These are phyloP conservation scores for Xyliphius kryptos DNA, from an alignment of 2,113 vertebrate genomes.

Conservation along the genomic window DNA sequence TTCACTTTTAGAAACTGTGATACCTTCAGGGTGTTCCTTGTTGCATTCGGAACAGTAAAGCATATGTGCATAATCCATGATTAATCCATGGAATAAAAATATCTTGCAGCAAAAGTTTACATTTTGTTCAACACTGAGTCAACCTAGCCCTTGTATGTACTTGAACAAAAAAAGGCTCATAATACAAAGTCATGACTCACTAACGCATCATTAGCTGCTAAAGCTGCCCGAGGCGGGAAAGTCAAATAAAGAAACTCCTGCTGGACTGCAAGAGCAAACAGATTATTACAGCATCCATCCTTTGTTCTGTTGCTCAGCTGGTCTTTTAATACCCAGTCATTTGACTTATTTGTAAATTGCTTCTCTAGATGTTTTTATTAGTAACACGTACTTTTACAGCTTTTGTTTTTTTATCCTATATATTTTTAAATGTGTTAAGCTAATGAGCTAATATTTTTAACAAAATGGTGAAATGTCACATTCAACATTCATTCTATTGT, in stretches of 20 bases:
- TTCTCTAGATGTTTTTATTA: no score
- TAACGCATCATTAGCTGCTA: neutral
- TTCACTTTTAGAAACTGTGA: neutral
- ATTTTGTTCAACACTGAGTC: neutral
- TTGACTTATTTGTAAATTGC: no score
- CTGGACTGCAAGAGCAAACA: constrained; percentile 15
- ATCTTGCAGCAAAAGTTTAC: neutral
- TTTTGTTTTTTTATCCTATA: no score
- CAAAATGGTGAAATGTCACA: no score
- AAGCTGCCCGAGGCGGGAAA: constrained; percentile 2
- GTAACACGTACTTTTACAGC: no score
- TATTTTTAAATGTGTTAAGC: no score
- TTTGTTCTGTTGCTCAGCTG: constrained; percentile 1
- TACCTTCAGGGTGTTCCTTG: neutral
- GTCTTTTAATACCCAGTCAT: neutral
- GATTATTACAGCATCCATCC: constrained; percentile 8
- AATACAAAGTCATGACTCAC: neutral
- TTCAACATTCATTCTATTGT: no score
- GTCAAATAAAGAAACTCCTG: constrained; percentile 6
- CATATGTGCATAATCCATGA: neutral
- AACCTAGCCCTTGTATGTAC: neutral
- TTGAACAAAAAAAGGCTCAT: neutral
- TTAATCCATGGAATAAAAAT: no score
- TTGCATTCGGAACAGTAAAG: neutral
- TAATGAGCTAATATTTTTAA: no score